Evolutionary conservation across 2,797 vertebrate genomes (phyloP).

Genomic region (Myotis myotis): DNA sequence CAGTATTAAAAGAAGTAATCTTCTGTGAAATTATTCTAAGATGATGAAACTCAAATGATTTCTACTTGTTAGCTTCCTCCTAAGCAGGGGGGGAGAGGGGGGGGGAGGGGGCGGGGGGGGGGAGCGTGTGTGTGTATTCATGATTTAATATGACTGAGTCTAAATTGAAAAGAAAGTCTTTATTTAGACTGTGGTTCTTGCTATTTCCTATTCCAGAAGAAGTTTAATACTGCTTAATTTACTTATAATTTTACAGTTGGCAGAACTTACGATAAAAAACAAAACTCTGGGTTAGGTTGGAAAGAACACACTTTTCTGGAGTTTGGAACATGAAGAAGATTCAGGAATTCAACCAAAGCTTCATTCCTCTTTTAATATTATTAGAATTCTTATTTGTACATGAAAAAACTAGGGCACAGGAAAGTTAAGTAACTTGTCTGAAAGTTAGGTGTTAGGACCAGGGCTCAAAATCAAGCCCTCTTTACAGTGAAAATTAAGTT

Average conservation of each 20-base stretch:
- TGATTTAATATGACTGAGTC: background rate
- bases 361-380: background rate
- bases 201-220: background rate
- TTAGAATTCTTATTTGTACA: background rate
- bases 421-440: background rate
- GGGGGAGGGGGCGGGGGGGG: background rate
- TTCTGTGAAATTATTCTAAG: constrained; percentile 35
- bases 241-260: background rate
- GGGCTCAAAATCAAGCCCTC: background rate
- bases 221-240: background rate
- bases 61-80: background rate
- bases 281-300: background rate
- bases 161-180: background rate
- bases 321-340: background rate
- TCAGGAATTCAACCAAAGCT: background rate
- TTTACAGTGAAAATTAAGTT: background rate
- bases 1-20: background rate
- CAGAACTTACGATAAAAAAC: background rate
- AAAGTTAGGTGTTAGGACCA: background rate
- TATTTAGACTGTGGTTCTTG: background rate
- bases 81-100: background rate
- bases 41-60: constrained; percentile 38
- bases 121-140: background rate
- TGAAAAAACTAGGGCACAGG: background rate
- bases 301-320: background rate